These are phyloP conservation scores for Leucophenga varia DNA, from an alignment of 1,140 invertebrate species.

Conservation along the genomic window DNA sequence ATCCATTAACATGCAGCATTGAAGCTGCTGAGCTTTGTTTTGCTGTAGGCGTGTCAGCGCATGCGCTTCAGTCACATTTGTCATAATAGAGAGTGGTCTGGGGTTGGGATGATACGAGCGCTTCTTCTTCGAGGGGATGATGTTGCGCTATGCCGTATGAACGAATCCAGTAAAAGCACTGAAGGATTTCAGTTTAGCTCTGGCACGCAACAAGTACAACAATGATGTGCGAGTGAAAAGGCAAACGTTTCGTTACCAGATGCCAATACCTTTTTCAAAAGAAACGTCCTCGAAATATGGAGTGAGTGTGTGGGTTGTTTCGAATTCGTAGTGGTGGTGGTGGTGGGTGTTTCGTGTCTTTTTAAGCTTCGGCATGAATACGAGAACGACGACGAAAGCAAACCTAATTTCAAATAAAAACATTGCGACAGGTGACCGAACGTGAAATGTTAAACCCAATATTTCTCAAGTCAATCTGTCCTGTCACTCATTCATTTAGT, in stretches of 20 bases:
- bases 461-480: neutral
- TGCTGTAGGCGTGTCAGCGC: constrained; percentile 40
- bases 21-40: constrained; percentile 10
- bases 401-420: constrained; percentile 30
- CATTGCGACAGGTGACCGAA: constrained; percentile 49
- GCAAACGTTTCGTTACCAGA: constrained; percentile 5
- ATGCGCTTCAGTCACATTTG: constrained; percentile 27
- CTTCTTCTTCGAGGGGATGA: too few species aligned
- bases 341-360: constrained; percentile 17
- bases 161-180: constrained; percentile 32
- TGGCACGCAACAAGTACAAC: too few species aligned
- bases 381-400: too few species aligned
- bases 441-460: too few species aligned
- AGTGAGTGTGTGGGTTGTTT: too few species aligned
- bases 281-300: too few species aligned
- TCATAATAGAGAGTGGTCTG: neutral
- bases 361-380: constrained; percentile 36
- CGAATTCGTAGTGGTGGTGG: constrained; percentile 4
- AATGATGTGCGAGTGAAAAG: constrained; percentile 35
- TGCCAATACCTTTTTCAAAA: constrained; percentile 17
- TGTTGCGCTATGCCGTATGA: constrained; percentile 30
- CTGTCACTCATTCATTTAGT: constrained; percentile 6
- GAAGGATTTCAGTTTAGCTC: constrained; percentile 34
- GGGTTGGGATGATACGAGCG: too few species aligned
- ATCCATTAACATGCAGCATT: constrained; percentile 16